Conservation (phyloP, 2,797 vertebrate species). For the Cyprinodon diabolis region DNA sequence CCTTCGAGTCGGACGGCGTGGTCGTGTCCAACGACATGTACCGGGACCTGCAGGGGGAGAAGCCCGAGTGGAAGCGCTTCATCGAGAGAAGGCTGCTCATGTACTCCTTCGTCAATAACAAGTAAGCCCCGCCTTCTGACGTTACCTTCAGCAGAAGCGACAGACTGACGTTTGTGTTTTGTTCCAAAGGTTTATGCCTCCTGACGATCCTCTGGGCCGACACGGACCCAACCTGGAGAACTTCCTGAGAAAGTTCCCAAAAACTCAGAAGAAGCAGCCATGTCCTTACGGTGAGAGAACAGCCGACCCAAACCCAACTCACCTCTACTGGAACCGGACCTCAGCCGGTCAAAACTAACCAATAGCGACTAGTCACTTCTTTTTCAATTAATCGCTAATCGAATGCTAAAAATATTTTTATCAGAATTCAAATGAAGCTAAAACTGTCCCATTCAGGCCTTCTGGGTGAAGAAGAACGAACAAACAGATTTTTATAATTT, state of each 20-base stretch:
- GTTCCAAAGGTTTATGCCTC: conserved; percentile 77
- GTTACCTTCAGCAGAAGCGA: not conserved
- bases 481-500: too few species aligned
- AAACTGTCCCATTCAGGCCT: too few species aligned
- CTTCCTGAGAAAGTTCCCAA: conserved; percentile 74
- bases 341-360: too few species aligned
- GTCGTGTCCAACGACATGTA: conserved; percentile 83
- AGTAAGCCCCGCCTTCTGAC: conserved; percentile 57
- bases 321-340: too few species aligned
- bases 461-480: too few species aligned
- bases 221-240: conserved; percentile 79
- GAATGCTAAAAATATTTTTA: too few species aligned
- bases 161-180: conserved; percentile 2
- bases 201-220: conserved; percentile 81
- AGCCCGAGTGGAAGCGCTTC: conserved; percentile 80
- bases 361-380: too few species aligned
- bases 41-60: conserved; percentile 79
- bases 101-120: conserved; percentile 82
- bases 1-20: conserved; percentile 73
- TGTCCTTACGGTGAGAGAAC: conserved; percentile 92
- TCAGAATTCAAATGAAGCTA: too few species aligned
- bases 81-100: conserved; percentile 81
- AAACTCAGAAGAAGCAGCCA: conserved; percentile 85
- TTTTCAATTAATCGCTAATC: too few species aligned
- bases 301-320: too few species aligned